Percentiles rank a stretch among this genome's conserved stretches.
These are phyloP conservation scores for Crotalus tigris DNA, from an alignment of 2,113 vertebrate genomes.

Conservation along the genomic window DNA sequence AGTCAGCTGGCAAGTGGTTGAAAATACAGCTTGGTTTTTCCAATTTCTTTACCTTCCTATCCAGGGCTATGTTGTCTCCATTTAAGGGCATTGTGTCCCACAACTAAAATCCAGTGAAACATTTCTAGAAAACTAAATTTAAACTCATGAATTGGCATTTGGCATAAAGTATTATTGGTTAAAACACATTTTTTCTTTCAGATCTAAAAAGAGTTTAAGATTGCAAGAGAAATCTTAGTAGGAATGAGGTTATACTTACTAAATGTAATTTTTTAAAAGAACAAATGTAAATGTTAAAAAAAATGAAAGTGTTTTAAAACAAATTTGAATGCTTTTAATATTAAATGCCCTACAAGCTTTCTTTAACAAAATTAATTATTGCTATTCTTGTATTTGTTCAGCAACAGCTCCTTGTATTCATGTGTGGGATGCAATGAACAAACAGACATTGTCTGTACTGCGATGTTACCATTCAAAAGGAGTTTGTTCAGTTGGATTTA, in stretches of 20 bases:
- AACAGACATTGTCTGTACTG: constrained; percentile 90
- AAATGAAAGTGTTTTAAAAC: not conserved
- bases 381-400: constrained; percentile 56
- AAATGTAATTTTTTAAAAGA: not conserved
- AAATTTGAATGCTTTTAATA: constrained; percentile 4
- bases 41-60: not conserved
- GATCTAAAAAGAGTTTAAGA: not conserved
- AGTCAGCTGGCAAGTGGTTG: not conserved
- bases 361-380: not conserved
- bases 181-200: not conserved
- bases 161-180: not conserved
- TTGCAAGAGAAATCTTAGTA: not conserved
- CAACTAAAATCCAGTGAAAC: not conserved
- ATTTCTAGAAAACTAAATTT: not conserved
- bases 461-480: constrained; percentile 91
- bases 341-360: constrained; percentile 1
- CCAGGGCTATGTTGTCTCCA: not conserved
- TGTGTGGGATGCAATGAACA: constrained; percentile 95
- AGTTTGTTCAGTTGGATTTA: constrained; percentile 95
- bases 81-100: not conserved
- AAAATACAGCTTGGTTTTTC: not conserved
- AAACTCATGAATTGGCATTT: not conserved
- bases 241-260: not conserved
- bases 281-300: not conserved
- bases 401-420: constrained; percentile 94